phyloP scores from a whole-genome alignment of 1,140 invertebrate genomes.

The Halyomorpha halys region DNA sequence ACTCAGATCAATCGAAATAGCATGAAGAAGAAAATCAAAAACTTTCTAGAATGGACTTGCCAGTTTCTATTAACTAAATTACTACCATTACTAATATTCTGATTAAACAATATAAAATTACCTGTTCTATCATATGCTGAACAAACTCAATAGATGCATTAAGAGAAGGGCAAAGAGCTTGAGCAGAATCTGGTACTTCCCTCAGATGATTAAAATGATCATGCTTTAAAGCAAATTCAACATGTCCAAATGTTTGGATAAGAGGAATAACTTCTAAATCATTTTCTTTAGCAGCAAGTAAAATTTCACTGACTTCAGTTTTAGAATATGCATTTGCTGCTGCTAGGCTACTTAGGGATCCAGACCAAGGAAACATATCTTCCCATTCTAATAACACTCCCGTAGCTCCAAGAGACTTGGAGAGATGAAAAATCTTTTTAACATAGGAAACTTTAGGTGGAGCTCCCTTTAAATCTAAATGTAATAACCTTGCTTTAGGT shows the following conservation, averaged over 20 bases:
- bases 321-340: conserved; percentile 68
- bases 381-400: conserved; percentile 91
- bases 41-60: too few relatives aligned
- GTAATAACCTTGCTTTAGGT: conserved; percentile 45
- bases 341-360: conserved; percentile 48
- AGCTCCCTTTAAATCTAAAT: conserved; percentile 84
- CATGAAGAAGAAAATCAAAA: too few relatives aligned
- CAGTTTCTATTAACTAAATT: too few relatives aligned
- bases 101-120: conserved; percentile 34
- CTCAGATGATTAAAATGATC: conserved; percentile 61
- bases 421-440: conserved; percentile 58
- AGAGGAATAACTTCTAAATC: conserved; percentile 82
- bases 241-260: conserved; percentile 91
- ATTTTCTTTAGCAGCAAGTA: conserved; percentile 50
- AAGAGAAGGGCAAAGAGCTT: conserved; percentile 71
- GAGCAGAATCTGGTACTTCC: conserved; percentile 65
- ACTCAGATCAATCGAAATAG: too few relatives aligned
- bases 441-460: conserved; percentile 65
- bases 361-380: conserved; percentile 92
- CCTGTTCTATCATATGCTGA: conserved; percentile 72
- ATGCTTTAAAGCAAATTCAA: conserved; percentile 82
- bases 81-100: background rate
- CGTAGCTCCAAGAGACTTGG: conserved; percentile 70
- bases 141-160: conserved; percentile 60
- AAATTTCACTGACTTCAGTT: conserved; percentile 53